Evolutionary conservation across 1,140 invertebrate genomes (phyloP).

Genomic region (Vanessa tameamea): DNA sequence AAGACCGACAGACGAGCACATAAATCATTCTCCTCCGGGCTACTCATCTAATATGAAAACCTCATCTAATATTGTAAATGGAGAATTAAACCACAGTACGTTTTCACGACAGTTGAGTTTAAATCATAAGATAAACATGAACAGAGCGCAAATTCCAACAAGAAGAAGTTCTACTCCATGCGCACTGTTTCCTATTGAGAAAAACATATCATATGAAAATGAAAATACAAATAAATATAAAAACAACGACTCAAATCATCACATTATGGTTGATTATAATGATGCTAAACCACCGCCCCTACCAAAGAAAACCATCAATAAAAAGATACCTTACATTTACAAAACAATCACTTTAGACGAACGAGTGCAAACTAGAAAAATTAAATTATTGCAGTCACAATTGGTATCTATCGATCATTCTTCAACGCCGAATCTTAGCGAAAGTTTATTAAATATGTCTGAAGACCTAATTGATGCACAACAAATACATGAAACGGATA

Average conservation of each 20-base stretch:
- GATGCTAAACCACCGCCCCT: slow-evolving; percentile 74
- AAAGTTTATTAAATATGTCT: slow-evolving; percentile 38
- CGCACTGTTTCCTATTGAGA: slow-evolving; percentile 70
- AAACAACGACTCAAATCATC: slow-evolving; percentile 48
- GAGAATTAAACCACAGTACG: slow-evolving; percentile 54
- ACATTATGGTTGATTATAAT: slow-evolving; percentile 59
- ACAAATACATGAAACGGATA: slow-evolving; percentile 58
- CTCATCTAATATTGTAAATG: slow-evolving; percentile 41
- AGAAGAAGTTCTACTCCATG: slow-evolving; percentile 75
- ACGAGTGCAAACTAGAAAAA: slow-evolving; percentile 78
- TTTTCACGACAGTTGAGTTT: slow-evolving; percentile 74
- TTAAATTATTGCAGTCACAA: slow-evolving; percentile 75
- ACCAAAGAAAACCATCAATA: slow-evolving; percentile 72
- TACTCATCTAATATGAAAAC: slow-evolving; percentile 61
- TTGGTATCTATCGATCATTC: slow-evolving; percentile 65
- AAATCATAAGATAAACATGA: slow-evolving; percentile 73
- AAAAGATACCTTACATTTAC: slow-evolving; percentile 74
- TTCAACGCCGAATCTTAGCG: slow-evolving; percentile 57
- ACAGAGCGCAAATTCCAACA: slow-evolving; percentile 65
- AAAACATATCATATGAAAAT: slow-evolving; percentile 55
- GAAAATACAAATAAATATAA: slow-evolving; percentile 52
- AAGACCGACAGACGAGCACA: slow-evolving; percentile 81
- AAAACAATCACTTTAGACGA: slow-evolving; percentile 79
- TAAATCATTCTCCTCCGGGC: slow-evolving; percentile 78
- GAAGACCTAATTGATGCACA: slow-evolving; percentile 32